Base-by-base conservation (phyloP, 2,888 invertebrate genomes). In the Hedya salicella region DNA sequence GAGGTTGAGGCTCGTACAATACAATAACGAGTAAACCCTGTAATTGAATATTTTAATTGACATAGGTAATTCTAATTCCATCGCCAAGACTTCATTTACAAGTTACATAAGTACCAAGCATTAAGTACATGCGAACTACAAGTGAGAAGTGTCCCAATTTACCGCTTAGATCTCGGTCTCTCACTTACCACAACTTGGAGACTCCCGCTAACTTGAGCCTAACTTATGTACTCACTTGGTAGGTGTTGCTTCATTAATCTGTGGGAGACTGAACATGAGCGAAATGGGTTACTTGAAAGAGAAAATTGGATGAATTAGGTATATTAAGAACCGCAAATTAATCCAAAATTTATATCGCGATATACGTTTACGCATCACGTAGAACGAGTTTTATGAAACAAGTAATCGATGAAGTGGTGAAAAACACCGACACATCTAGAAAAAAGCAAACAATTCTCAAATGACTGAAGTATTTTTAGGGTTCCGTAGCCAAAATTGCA, bases 141-240 rank as follows among this genome's bases (percentile, higher is more conserved):
- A 66, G 65, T 48, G 65, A 19, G 65, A 60, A 66, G 65, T 66
- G 65, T 66, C 52, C 60, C 60, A 64, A 66, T 66, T 66, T 40
- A 30, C 52, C 30, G 48, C 65, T 66, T 60, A 66, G 65, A 66
- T 60, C 65, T 66, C 14, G 59, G 64, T 60, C 53, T 53, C 49
- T 48, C 42, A 61, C 39, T 42, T 66, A 60, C 60, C 53, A 30
- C 65, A 66, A 66, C 17, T 66, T 66, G 16, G 52, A 65, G 65
- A 59, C 25, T 39, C 32, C 56, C 13, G 50, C 36, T 59, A 65
- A 65, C 64, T 65, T 59, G 48, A 19, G 59, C 40, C 59, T 61
- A 66, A 66, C 53, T 53, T 50, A 64, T 50, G 49, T 48, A 57
- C 63, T 56, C 39, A 42, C n/a, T n/a, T n/a, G n/a, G 19, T 57